These are phyloP conservation scores for Caenorhabditis inopinata DNA, from an alignment of 1,140 invertebrate genomes.

Conservation along the genomic window DNA sequence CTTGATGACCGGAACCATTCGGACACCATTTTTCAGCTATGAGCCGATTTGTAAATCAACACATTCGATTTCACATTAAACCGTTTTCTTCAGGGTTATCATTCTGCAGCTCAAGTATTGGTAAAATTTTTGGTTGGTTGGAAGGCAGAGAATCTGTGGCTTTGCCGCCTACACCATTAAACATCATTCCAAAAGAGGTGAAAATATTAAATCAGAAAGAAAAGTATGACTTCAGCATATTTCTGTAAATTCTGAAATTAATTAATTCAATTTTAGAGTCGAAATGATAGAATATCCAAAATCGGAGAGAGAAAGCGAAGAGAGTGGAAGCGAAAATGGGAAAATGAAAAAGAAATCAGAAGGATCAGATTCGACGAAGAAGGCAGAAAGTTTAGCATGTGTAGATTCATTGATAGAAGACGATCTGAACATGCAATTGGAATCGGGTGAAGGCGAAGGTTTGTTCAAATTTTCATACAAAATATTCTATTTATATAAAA, in stretches of 20 bases:
- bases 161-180: background rate
- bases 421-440: background rate
- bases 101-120: conserved; percentile 16
- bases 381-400: background rate
- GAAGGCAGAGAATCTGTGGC: background rate
- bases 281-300: conserved; percentile 20
- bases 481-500: too few relatives aligned
- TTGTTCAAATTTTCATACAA: too few relatives aligned
- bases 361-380: background rate
- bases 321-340: conserved; percentile 15
- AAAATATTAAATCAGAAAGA: conserved; percentile 16
- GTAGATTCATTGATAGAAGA: background rate
- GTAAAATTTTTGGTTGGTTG: background rate
- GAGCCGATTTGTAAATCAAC: background rate
- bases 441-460: background rate
- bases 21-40: conserved; percentile 16
- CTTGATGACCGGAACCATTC: background rate
- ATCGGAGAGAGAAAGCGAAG: conserved; percentile 4
- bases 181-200: background rate
- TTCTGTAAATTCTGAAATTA: background rate
- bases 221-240: background rate
- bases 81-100: background rate
- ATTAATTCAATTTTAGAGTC: background rate
- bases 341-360: conserved; percentile 10
- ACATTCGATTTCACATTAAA: too few relatives aligned